Evolutionary conservation across 1,140 invertebrate species (phyloP).

Genomic region (Papilio polytes): DNA sequence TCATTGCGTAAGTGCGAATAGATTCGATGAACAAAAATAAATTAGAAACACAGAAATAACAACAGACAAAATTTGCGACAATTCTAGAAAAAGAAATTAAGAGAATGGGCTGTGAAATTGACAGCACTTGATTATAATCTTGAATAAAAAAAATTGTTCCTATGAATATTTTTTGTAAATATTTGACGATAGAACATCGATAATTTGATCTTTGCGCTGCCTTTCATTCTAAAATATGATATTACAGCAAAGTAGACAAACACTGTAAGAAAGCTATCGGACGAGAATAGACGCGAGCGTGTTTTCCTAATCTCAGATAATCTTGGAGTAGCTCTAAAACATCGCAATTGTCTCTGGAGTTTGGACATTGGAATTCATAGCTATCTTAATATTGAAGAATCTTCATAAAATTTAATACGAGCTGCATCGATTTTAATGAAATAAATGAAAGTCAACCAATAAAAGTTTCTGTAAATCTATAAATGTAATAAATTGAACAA

Average conservation of each 20-base stretch:
- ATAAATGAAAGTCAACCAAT: too few relatives aligned
- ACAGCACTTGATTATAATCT: too few relatives aligned
- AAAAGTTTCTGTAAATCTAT: too few relatives aligned
- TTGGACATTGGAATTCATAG: neutral
- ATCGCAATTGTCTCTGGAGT: neutral
- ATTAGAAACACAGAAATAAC: too few relatives aligned
- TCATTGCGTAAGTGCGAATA: too few relatives aligned
- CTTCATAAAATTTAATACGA: neutral
- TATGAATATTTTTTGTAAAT: neutral
- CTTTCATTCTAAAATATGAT: neutral
- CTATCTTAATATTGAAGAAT: neutral
- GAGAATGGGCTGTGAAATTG: too few relatives aligned
- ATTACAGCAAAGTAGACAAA: constrained; percentile 12
- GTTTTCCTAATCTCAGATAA: constrained; percentile 3
- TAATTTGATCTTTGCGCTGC: neutral
- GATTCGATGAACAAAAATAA: too few relatives aligned
- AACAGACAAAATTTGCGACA: too few relatives aligned
- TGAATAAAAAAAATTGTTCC: neutral
- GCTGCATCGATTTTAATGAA: too few relatives aligned
- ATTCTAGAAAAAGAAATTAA: too few relatives aligned
- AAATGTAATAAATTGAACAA: too few relatives aligned
- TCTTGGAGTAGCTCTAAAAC: neutral
- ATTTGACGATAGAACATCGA: neutral
- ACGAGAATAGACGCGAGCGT: constrained; percentile 2
- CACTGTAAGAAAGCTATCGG: neutral